phyloP scores from a whole-genome alignment of 1,140 invertebrate genomes.

The Pseudachorutes palmiensis region DNA sequence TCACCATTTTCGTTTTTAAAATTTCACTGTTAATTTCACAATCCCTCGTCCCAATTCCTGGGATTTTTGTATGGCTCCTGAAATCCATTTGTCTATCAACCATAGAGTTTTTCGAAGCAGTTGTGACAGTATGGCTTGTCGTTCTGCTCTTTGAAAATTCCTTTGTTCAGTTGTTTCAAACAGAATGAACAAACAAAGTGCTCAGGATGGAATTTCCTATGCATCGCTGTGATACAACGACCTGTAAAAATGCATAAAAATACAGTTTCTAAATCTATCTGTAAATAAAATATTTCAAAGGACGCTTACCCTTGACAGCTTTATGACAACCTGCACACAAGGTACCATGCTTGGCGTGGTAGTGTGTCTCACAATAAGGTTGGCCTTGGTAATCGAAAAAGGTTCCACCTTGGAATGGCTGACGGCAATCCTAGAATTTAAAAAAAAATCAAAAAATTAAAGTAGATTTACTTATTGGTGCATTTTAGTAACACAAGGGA shows the following conservation, averaged over 20 bases:
- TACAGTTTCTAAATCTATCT: no score
- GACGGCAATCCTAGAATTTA: conserved; percentile 69
- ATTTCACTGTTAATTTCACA: not conserved
- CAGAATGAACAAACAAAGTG: conserved; percentile 99
- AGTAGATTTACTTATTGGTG: no score
- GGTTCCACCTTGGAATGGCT: conserved; percentile 83
- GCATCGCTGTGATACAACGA: conserved; percentile 98
- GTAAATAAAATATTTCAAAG: no score
- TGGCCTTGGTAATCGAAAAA: conserved; percentile 94
- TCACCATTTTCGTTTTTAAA: not conserved
- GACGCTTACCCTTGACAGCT: conserved; percentile 80
- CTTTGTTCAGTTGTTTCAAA: conserved; percentile 91
- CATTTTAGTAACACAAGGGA: no score
- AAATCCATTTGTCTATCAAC: conserved; percentile 43
- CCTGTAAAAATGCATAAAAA: conserved; percentile 54
- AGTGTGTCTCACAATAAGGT: conserved; percentile 96
- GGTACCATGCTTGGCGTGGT: conserved; percentile 91
- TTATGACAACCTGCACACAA: conserved; percentile 95
- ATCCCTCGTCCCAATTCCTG: not conserved
- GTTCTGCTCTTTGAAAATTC: conserved; percentile 96
- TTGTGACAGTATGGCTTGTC: conserved; percentile 96
- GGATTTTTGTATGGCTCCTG: no score
- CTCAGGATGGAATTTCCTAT: conserved; percentile 96
- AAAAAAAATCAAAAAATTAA: conserved; percentile 16
- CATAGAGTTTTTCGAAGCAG: conserved; percentile 96